Evolutionary conservation across 2,888 invertebrate genomes (phyloP).

Genomic region (Lomographa bimaculata): DNA sequence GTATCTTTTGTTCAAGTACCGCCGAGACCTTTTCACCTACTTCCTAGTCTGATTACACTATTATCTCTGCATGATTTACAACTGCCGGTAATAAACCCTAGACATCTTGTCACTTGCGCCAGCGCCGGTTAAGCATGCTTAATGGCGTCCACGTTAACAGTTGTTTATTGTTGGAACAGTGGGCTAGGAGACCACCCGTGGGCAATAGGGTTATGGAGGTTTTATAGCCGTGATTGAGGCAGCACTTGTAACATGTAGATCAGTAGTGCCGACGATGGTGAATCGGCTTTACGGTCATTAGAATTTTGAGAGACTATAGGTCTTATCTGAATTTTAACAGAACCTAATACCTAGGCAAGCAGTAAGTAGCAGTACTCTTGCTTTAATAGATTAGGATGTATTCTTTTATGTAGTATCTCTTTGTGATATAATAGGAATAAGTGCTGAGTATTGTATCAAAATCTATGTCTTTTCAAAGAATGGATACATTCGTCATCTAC

Average conservation of each 20-base stretch:
- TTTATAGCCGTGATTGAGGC: conserved; percentile 17
- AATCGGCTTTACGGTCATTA: no score
- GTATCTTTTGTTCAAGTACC: no score
- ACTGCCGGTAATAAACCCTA: conserved; percentile 15
- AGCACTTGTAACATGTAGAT: conserved; percentile 1
- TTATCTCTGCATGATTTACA: conserved; percentile 17
- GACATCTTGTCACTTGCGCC: conserved; percentile 33
- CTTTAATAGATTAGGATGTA: no score
- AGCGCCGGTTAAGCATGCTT: conserved; percentile 60
- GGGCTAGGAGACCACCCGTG: conserved; percentile 46
- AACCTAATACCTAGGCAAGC: no score
- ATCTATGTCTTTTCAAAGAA: no score
- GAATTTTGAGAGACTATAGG: no score
- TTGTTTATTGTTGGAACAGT: conserved; percentile 54
- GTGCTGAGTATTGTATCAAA: no score
- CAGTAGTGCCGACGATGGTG: conserved; percentile 11
- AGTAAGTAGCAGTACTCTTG: no score
- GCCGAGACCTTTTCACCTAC: neutral
- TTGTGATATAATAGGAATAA: no score
- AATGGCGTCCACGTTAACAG: conserved; percentile 51
- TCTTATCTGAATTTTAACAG: no score
- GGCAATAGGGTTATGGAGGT: conserved; percentile 15
- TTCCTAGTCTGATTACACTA: conserved; percentile 4
- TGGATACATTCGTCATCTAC: no score
- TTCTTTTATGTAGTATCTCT: no score